Base-by-base conservation (phyloP, 2,797 vertebrate genomes). In the Cyclopterus lumpus region DNA sequence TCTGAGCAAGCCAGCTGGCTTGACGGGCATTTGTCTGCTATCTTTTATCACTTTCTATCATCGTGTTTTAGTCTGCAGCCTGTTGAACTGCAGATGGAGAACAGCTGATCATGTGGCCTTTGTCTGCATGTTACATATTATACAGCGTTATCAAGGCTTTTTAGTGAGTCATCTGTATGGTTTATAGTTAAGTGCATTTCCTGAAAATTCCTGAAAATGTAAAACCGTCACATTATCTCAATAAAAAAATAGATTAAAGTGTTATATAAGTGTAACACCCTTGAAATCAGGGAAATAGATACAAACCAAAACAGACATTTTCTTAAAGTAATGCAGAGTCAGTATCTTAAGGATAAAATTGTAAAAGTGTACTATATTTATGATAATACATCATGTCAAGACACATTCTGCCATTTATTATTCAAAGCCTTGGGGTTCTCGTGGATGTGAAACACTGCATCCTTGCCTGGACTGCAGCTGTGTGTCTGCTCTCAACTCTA, bases 351-450 rank as follows among this genome's bases (percentile, higher is more conserved):
- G 15, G 26, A 15, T 49, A 22, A 49, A 61, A 16, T 8, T 15
- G 2, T 53, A 42, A 46, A 54, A 60, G 26, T 26, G 32, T 28
- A 49, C 71, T 65, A 70, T 51, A 63, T 73, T 74, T 73, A 80
- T 73, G 66, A 42, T 60, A 49, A 62, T 53, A 54, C 30, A 79
- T 42, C 16, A 72, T 60, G 62, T 63, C 42, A 73, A 62, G 30
- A 63, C 71, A 75, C 18, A 36, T 32, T 67, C 11, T 62, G 42
- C 0, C 14, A 67, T 76, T 32, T 70, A 38, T 83, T 64, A 77
- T 84, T 87, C 36, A 86, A 48, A 74, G 63, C 26, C 26, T 15
- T 5, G 5, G 32, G 34, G 48, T 32, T 75, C 34, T 67, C n/a
- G 54, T 61, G 72, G 53, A 75, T 26, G 53, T 75, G 65, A 78